Conservation (phyloP, 2,888 invertebrate genomes). For the Drosophila stalkeri region DNA sequence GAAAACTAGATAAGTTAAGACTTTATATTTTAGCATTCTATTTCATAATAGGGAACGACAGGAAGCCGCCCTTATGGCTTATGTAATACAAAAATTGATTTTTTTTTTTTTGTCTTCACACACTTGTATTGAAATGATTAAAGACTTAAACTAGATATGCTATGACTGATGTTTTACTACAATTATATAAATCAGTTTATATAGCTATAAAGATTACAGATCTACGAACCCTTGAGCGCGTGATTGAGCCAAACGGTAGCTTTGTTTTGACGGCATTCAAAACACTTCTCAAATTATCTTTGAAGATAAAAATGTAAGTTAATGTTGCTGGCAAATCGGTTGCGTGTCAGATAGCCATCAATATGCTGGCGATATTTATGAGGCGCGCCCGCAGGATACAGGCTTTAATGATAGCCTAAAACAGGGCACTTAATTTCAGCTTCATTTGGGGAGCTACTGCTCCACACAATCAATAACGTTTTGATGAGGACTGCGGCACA, state of each 20-base stretch:
- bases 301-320: constrained; percentile 31
- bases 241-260: constrained; percentile 51
- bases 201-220: neutral
- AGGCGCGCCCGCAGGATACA: constrained; percentile 80
- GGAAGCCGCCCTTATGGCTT: neutral
- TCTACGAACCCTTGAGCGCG: constrained; percentile 22
- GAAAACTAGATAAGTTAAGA: constrained; percentile 38
- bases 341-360: constrained; percentile 78
- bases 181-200: neutral
- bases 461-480: constrained; percentile 71
- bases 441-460: constrained; percentile 51
- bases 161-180: neutral
- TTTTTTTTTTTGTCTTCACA: no score
- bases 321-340: constrained; percentile 45
- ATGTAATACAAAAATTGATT: neutral
- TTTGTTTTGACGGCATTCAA: constrained; percentile 57
- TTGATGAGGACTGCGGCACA: constrained; percentile 68
- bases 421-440: constrained; percentile 74
- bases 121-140: neutral
- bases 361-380: constrained; percentile 81
- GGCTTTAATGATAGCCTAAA: constrained; percentile 80
- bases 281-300: constrained; percentile 79
- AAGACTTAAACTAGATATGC: neutral
- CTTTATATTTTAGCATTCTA: constrained; percentile 7
- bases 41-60: neutral